Conservation (phyloP, 2,888 invertebrate genomes). For the Priocnemis perturbator region DNA sequence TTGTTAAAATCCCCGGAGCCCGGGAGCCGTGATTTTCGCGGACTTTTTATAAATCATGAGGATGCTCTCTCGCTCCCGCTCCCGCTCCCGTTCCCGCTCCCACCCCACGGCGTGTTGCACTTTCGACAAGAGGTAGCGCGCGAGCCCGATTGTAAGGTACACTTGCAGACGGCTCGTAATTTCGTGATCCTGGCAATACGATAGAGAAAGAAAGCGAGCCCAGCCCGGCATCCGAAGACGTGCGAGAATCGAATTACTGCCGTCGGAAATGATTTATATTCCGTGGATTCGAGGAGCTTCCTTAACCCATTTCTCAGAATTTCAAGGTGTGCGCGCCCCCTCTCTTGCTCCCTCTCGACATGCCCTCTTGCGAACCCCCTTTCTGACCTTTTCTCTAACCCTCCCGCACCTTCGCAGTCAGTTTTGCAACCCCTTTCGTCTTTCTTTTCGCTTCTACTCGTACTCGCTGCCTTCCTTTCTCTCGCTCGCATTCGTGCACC, state of each 20-base stretch:
- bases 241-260: conserved; percentile 60
- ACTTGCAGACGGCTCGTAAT: not conserved
- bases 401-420: conserved; percentile 12
- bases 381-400: conserved; percentile 21
- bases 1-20: not conserved
- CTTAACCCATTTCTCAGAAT: conserved; percentile 63
- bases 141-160: too few species aligned
- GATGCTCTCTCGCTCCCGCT: not conserved
- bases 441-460: not conserved
- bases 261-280: conserved; percentile 63
- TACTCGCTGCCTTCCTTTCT: not conserved
- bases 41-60: conserved; percentile 3
- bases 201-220: conserved; percentile 5
- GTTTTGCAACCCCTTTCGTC: conserved; percentile 7
- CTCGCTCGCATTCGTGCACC: conserved; percentile 11
- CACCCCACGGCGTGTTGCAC: too few species aligned
- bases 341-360: conserved; percentile 23
- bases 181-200: conserved; percentile 2
- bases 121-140: not conserved
- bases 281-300: conserved; percentile 61
- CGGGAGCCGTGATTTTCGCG: conserved; percentile 5
- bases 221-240: conserved; percentile 38
- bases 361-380: conserved; percentile 14
- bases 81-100: not conserved
- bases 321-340: conserved; percentile 41